phyloP scores from a whole-genome alignment of 2,888 invertebrate genomes.

The Acleris sparsana region DNA sequence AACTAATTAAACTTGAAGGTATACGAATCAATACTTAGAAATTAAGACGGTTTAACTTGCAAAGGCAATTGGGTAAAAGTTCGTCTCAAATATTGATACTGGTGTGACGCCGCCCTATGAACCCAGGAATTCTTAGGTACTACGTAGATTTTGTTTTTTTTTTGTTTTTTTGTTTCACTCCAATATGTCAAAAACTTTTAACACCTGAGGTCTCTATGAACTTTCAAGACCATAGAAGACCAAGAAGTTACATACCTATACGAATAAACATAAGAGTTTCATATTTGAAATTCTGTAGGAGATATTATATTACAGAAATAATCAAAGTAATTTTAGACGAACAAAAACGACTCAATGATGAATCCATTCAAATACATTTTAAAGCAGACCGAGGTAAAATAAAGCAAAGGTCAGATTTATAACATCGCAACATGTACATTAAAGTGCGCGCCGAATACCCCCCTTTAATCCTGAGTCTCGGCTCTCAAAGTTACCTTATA shows the following conservation, averaged over 20 bases:
- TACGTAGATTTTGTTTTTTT: background rate
- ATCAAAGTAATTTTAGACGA: no score
- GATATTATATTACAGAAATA: no score
- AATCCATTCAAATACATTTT: no score
- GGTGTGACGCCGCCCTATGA: slow-evolving; percentile 51
- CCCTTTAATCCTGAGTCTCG: slow-evolving; percentile 52
- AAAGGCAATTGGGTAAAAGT: slow-evolving; percentile 76
- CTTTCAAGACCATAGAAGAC: no score
- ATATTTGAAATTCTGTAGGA: no score
- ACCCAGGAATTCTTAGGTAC: slow-evolving; percentile 47
- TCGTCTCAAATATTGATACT: slow-evolving; percentile 73
- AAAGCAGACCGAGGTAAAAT: background rate
- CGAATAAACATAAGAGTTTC: no score
- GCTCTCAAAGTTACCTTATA: slow-evolving; percentile 68
- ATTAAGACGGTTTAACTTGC: slow-evolving; percentile 76
- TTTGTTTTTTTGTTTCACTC: no score
- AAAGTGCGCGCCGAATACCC: slow-evolving; percentile 32
- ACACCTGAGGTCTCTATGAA: no score
- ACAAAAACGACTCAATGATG: no score
- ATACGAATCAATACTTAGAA: slow-evolving; percentile 76
- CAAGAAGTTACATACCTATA: no score
- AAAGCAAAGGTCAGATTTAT: background rate
- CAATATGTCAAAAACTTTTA: no score
- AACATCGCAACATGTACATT: background rate
- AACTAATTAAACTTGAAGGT: slow-evolving; percentile 78